phyloP scores from a whole-genome alignment of 2,888 invertebrate species.

The Machimus rusticus region DNA sequence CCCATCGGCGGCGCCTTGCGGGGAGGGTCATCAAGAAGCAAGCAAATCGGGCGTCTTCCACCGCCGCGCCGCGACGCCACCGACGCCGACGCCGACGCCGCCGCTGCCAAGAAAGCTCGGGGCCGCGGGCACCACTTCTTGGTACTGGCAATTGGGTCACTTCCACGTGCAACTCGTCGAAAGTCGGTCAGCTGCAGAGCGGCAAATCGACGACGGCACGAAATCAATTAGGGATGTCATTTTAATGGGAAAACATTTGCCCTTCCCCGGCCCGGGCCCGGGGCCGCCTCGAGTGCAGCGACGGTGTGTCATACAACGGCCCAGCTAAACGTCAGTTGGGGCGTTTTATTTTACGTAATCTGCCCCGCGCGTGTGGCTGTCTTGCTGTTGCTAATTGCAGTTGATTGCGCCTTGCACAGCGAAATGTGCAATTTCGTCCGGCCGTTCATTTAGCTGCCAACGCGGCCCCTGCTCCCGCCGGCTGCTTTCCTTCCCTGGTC shows the following conservation, averaged over 20 bases:
- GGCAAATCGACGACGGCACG: not conserved
- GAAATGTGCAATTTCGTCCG: not conserved
- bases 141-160: not conserved
- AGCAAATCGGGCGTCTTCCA: not conserved
- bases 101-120: not conserved
- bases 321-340: not conserved
- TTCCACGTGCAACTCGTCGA: not conserved
- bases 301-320: not conserved
- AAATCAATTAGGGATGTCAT: not conserved
- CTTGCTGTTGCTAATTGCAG: conserved; percentile 3
- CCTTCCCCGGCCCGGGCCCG: not conserved
- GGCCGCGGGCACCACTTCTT: not conserved
- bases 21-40: not conserved
- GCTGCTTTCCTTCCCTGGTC: not conserved
- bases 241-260: not conserved
- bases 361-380: not conserved
- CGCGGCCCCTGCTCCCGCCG: not conserved
- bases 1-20: not conserved
- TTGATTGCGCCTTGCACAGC: not conserved
- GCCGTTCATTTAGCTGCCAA: not conserved
- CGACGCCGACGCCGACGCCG: no score
- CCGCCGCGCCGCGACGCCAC: not conserved
- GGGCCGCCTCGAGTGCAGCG: not conserved
- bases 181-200: not conserved
- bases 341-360: not conserved